Base-by-base conservation (phyloP, 2,113 vertebrate species). In the Apteryx owenii region DNA sequence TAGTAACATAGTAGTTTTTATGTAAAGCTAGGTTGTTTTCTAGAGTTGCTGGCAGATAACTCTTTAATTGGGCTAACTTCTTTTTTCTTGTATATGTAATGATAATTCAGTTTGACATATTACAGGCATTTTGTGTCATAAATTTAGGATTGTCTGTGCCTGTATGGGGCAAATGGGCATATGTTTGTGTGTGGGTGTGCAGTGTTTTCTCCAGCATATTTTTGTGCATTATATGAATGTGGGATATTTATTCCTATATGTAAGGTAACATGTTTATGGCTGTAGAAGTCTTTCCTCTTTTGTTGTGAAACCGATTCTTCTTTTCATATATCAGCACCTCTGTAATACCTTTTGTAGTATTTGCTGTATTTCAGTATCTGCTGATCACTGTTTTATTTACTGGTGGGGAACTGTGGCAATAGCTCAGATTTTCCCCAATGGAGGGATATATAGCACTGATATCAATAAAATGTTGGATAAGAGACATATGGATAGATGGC, bases 381-480 rank as follows among this genome's bases (percentile, higher is more conserved):
- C 89, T 95, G 91, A 94, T 93, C 60, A 42, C 50, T 25, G 86
- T 93, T 97, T 86, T 93, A 96, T 96, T 96, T 96, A 78, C 90
- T 93, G 91, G 78, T 94, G 72, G 29, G 64, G 76, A 91, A 48
- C 60, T 40, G 64, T 93, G 87, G 76, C 79, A 68, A 69, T 95
- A 54, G 82, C 61, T 56, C 26, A 42, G 18, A 40, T 75, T 31
- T 9, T 85, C 50, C 61, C 83, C 91, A 81, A 81, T 90, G 80
- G 80, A 89, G 70, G 80, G 73, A 90, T 92, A 68, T 93, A 91
- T 91, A 86, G 72, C 89, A 88, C 92, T 96, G 93, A 96, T 73
- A 88, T 93, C 81, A 85, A 92, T 91, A 87, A 93, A 97, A 83
- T 60, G 50, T 87, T 95, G 94, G 86, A n/a, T 90, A 56, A 58